phyloP scores from a whole-genome alignment of 2,888 invertebrate genomes.

The Drosophila mimetica region DNA sequence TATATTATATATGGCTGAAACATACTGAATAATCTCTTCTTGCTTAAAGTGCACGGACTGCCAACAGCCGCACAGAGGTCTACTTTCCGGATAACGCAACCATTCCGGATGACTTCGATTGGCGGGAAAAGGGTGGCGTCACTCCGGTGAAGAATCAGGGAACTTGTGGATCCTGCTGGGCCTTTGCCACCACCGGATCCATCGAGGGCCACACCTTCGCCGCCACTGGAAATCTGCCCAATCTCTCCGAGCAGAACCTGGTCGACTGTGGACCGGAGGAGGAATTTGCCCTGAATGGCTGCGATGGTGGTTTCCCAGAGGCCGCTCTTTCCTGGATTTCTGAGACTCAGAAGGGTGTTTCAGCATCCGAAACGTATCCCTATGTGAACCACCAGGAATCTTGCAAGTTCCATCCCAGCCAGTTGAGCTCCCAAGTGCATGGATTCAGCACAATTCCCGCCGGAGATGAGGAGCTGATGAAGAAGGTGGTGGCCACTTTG shows the following conservation, averaged over 20 bases:
- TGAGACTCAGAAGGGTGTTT: constrained; percentile 73
- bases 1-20: too few species aligned
- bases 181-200: constrained; percentile 83
- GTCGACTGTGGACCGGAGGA: constrained; percentile 77
- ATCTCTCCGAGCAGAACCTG: constrained; percentile 83
- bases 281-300: constrained; percentile 77
- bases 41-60: too few species aligned
- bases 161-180: constrained; percentile 83
- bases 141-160: constrained; percentile 83
- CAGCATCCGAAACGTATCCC: constrained; percentile 73
- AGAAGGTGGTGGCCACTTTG: constrained; percentile 79
- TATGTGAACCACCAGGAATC: constrained; percentile 76
- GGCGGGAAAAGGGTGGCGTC: constrained; percentile 82
- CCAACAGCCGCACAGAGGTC: too few species aligned
- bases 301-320: constrained; percentile 83
- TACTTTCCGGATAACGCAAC: not conserved
- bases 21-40: too few species aligned
- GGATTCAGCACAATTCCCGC: constrained; percentile 19
- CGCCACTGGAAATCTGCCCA: constrained; percentile 74
- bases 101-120: constrained; percentile 81
- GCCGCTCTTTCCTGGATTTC: constrained; percentile 77
- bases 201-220: constrained; percentile 82
- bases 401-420: constrained; percentile 57
- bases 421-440: too few species aligned
- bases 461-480: constrained; percentile 79